Percentiles rank a stretch among this genome's conserved stretches.
Evolutionary conservation across 2,113 vertebrate genomes (phyloP).

Genomic region (Argyrosomus japonicus): DNA sequence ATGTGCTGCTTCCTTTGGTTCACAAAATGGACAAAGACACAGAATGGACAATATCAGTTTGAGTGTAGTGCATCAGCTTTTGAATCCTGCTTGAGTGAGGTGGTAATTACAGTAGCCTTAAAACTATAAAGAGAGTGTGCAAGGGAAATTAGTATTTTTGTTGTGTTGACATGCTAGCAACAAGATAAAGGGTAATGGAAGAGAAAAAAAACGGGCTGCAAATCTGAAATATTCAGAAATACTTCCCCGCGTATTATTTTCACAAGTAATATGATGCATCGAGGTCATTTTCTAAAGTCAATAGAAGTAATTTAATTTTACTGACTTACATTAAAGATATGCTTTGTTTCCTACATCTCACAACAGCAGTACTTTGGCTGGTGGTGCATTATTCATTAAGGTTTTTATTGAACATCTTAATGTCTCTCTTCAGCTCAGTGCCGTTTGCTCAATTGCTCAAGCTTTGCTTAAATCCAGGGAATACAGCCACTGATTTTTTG

Average conservation of each 20-base stretch:
- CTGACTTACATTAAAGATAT: conserved; percentile 32
- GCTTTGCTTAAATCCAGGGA: conserved; percentile 40
- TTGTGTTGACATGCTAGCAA: background rate
- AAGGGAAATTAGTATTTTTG: background rate
- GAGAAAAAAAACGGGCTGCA: background rate
- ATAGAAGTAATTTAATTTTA: conserved; percentile 34
- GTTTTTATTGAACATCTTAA: conserved; percentile 44
- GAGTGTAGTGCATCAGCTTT: background rate
- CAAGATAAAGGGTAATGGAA: background rate
- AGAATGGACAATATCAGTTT: background rate
- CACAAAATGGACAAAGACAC: conserved; percentile 16
- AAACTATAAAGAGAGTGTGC: background rate
- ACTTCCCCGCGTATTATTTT: background rate
- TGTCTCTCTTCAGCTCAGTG: conserved; percentile 31
- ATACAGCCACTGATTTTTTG: conserved; percentile 25
- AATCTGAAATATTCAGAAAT: conserved; percentile 3
- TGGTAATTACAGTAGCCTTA: background rate
- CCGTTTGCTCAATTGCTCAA: conserved; percentile 22
- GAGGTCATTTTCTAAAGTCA: conserved; percentile 29
- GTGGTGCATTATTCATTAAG: conserved; percentile 51
- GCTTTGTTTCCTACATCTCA: conserved; percentile 40
- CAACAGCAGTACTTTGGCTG: conserved; percentile 36
- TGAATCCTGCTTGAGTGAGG: background rate
- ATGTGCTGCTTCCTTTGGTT: conserved; percentile 18
- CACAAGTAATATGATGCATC: conserved; percentile 20